Conservation (phyloP, 2,797 vertebrate genomes). For the Leontopithecus rosalia region DNA sequence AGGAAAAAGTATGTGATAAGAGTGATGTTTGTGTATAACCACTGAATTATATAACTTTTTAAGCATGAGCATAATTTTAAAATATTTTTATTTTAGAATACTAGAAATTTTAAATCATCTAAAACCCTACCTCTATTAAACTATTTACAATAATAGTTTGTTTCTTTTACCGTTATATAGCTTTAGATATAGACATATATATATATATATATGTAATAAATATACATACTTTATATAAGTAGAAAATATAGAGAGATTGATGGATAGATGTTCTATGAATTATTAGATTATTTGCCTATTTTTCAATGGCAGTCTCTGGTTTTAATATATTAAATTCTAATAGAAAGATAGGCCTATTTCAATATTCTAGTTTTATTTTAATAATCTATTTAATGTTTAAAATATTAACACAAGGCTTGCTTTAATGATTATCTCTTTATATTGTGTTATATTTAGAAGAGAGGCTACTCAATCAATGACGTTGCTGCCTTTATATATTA, state of each 20-base stretch:
- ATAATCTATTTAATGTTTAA: background rate
- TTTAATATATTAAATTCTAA: background rate
- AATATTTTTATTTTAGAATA: background rate
- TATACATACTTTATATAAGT: background rate
- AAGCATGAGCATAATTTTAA: background rate
- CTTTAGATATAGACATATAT: background rate
- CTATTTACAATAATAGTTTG: background rate
- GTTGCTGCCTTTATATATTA: background rate
- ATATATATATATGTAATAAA: background rate
- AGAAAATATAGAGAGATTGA: background rate
- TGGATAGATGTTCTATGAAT: background rate
- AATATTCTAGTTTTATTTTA: background rate
- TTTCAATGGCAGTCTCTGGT: background rate
- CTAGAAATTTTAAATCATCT: background rate
- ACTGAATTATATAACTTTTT: background rate
- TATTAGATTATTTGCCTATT: background rate
- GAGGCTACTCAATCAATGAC: background rate
- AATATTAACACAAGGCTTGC: background rate
- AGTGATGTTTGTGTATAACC: background rate
- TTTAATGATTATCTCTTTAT: background rate
- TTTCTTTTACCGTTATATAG: background rate
- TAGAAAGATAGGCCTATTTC: background rate
- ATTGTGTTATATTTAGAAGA: background rate
- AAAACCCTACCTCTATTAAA: background rate
- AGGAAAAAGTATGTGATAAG: background rate